Conservation (phyloP, 2,113 vertebrate species). For the Rhinichthys klamathensis region DNA sequence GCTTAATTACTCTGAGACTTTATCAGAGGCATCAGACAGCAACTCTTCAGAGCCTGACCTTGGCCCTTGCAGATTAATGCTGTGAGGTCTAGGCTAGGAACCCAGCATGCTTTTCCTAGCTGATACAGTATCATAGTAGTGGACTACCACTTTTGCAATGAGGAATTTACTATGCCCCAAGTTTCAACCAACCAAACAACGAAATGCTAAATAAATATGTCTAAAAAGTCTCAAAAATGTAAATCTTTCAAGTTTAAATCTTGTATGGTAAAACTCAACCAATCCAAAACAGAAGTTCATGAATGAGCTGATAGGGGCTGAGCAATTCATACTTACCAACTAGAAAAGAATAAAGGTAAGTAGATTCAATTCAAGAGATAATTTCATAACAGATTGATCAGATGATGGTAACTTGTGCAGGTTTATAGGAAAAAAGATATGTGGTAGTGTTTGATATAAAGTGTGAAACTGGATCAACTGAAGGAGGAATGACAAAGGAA, state of each 20-base stretch:
- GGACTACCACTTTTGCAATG: not conserved
- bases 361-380: not conserved
- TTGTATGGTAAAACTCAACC: constrained; percentile 71
- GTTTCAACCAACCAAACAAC: not conserved
- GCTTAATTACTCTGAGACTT: constrained; percentile 49
- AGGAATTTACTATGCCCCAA: not conserved
- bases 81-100: not conserved
- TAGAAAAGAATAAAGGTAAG: not conserved
- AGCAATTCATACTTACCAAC: constrained; percentile 24
- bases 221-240: not conserved
- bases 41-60: constrained; percentile 46
- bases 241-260: not conserved
- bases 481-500: constrained; percentile 2
- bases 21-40: constrained; percentile 45
- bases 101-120: constrained; percentile 2
- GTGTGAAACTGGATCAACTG: constrained; percentile 22
- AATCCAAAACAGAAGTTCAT: constrained; percentile 51
- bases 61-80: constrained; percentile 47
- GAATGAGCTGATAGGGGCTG: not conserved
- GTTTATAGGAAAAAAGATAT: not conserved
- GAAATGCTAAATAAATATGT: not conserved
- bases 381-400: not conserved
- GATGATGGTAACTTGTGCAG: not conserved
- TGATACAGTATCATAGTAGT: not conserved
- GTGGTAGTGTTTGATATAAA: not conserved